These are phyloP conservation scores for Spinus olivaceus DNA, from an alignment of 2,797 vertebrate genomes.

Conservation along the genomic window DNA sequence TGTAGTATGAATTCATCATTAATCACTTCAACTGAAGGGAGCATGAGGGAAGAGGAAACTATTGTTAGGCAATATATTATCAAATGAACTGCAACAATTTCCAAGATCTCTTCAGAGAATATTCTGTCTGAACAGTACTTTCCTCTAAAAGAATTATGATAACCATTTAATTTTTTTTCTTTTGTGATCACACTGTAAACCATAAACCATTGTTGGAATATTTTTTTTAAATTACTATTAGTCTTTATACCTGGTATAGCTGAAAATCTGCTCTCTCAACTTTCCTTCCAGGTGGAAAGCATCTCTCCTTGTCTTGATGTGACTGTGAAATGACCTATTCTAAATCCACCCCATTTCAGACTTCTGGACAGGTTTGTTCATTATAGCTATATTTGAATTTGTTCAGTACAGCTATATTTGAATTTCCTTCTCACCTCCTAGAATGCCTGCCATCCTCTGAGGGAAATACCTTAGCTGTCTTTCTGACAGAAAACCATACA, in stretches of 20 bases:
- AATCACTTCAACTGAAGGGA: conserved; percentile 23
- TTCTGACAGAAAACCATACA: not conserved
- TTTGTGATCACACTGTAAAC: not conserved
- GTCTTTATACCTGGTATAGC: not conserved
- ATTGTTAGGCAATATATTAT: conserved; percentile 52
- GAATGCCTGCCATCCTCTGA: not conserved
- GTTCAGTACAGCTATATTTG: not conserved
- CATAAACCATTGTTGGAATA: not conserved
- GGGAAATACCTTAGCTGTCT: not conserved
- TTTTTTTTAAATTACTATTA: not conserved
- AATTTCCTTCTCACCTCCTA: not conserved
- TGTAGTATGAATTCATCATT: not conserved
- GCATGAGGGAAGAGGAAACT: conserved; percentile 23
- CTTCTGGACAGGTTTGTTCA: not conserved
- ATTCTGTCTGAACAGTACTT: not conserved
- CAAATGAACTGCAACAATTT: not conserved
- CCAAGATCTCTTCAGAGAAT: conserved; percentile 46
- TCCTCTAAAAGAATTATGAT: not conserved
- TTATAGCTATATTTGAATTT: not conserved
- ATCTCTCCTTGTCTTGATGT: not conserved
- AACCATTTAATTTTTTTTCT: not conserved
- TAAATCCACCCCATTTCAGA: not conserved
- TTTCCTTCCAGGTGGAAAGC: not conserved
- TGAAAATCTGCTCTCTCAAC: not conserved
- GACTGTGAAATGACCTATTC: not conserved